Evolutionary conservation across 1,140 invertebrate genomes (phyloP).

Genomic region (Platyura marginata): DNA sequence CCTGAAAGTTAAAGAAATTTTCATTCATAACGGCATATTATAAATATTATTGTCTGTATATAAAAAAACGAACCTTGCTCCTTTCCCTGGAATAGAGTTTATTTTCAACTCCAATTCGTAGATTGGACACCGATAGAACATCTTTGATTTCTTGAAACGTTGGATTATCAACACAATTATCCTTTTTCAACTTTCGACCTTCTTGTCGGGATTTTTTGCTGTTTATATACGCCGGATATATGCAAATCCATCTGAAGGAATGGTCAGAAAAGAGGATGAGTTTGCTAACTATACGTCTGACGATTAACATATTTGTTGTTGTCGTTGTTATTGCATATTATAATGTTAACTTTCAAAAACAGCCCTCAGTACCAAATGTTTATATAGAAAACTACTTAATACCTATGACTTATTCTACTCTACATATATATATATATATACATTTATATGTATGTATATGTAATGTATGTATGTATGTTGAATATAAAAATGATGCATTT

Average conservation of each 20-base stretch:
- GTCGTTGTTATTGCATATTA: too few species aligned
- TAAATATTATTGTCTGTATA: not conserved
- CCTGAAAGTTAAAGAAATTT: constrained; percentile 24
- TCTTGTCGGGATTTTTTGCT: constrained; percentile 78
- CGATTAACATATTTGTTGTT: too few species aligned
- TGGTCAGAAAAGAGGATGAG: not conserved
- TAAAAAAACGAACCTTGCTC: constrained; percentile 50
- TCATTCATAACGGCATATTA: not conserved
- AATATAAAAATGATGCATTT: too few species aligned
- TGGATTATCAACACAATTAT: constrained; percentile 84
- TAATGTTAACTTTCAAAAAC: too few species aligned
- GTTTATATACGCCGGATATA: constrained; percentile 94
- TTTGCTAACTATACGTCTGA: too few species aligned
- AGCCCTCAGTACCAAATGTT: too few species aligned
- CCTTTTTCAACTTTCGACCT: constrained; percentile 68
- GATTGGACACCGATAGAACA: constrained; percentile 61
- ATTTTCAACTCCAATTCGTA: constrained; percentile 82
- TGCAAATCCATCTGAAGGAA: constrained; percentile 77
- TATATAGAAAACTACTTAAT: too few species aligned
- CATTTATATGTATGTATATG: too few species aligned
- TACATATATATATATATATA: too few species aligned
- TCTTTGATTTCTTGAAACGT: constrained; percentile 86
- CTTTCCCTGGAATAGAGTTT: constrained; percentile 84
- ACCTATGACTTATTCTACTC: too few species aligned
- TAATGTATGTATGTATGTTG: too few species aligned